Base-by-base conservation (phyloP, 2,797 vertebrate species). In the Pagetopsis macropterus region DNA sequence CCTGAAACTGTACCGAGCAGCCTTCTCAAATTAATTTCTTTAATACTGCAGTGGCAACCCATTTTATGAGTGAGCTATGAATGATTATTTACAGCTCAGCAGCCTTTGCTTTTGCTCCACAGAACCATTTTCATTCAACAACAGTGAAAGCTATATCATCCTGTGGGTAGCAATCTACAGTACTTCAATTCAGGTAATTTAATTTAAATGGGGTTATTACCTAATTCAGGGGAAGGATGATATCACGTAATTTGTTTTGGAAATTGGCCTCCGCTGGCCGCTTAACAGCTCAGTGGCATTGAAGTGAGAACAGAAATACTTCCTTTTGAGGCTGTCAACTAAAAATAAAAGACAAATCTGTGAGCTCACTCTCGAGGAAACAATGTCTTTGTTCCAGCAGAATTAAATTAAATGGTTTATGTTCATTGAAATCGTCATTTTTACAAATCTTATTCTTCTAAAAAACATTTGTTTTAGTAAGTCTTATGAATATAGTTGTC, bases 111-210 rank as follows among this genome's bases (percentile, higher is more conserved):
- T 78, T 75, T 73, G 70, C 65, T 58, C 50, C 64, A 59, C 37
- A 11, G 70, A 61, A 59, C 51, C 70, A 58, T 82, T 85, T 84
- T 64, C 66, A 82, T 77, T 78, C 23, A 69, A 44, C 59, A 59
- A 31, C 45, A 80, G 40, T 71, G 66, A 77, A 80, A 68, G 55
- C 49, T 45, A 62, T 46, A 76, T 19, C 70, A 67, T 76, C 58
- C 62, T 74, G 58, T 44, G 65, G 65, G 52, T 75, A 69, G 72
- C 58, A 75, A 79, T 78, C 9, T 57, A 19, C 19, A 23, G 3
- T 23, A 40, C 80, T 86, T 85, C 56, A 76, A 45, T 78, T 76
- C 48, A 60, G 61, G 70, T 75, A 54, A 89, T 88, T 85, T 67
- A 70, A 68, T 65, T 80, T 60, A 60, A 81, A 89, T 75, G 19